Evolutionary conservation across 2,888 invertebrate species (phyloP).

Genomic region (Polyploca ridens): DNA sequence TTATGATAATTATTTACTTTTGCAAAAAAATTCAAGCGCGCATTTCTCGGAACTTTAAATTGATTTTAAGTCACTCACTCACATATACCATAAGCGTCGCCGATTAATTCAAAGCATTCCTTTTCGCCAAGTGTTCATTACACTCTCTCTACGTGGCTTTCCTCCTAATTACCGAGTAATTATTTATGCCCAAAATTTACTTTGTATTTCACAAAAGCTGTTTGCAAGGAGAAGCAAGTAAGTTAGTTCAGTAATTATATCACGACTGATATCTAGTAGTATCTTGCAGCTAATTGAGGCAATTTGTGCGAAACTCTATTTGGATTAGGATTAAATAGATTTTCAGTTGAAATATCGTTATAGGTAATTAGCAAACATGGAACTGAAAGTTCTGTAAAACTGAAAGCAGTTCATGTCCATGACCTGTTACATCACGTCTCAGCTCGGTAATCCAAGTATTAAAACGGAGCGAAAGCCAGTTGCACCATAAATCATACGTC

Average conservation of each 20-base stretch:
- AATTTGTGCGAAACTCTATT: neutral
- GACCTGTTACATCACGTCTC: neutral
- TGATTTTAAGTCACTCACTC: neutral
- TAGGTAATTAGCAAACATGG: no score
- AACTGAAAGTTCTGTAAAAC: neutral
- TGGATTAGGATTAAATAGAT: neutral
- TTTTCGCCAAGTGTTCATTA: neutral
- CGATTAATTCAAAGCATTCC: neutral
- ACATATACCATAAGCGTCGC: neutral
- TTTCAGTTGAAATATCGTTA: neutral
- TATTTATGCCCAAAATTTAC: neutral
- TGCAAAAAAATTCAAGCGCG: neutral
- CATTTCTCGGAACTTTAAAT: neutral
- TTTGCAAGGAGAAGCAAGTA: neutral
- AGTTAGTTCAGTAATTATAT: neutral
- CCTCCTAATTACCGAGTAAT: constrained; percentile 7
- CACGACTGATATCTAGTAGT: neutral
- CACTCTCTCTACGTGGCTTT: neutral
- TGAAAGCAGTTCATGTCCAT: neutral
- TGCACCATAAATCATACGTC: constrained; percentile 47
- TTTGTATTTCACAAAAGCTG: neutral
- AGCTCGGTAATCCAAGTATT: neutral
- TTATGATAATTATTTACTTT: neutral
- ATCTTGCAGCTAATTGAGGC: neutral
- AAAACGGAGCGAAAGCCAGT: neutral